Percentiles rank a stretch among this genome's conserved stretches.
Conservation (phyloP, 2,113 vertebrate species). For the Acinonyx jubatus region DNA sequence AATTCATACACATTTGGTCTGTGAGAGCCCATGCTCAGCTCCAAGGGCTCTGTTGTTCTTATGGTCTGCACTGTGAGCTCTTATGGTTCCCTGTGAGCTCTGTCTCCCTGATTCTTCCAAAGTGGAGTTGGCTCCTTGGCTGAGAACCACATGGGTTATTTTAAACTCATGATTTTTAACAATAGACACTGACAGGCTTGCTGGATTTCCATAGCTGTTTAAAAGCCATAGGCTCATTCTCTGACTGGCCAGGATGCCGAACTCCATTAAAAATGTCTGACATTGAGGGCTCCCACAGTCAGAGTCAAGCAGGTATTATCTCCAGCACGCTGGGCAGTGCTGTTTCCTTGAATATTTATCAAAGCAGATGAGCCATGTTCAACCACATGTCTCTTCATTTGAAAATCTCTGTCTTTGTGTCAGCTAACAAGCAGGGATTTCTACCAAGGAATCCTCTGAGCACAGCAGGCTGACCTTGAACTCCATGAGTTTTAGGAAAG, state of each 20-base stretch:
- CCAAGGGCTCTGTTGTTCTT: not conserved
- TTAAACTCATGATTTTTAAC: conserved; percentile 49
- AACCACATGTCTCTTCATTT: not conserved
- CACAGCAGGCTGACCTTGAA: conserved; percentile 44
- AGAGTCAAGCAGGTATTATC: not conserved
- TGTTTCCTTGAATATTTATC: not conserved
- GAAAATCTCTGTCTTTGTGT: conserved; percentile 40
- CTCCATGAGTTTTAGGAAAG: conserved; percentile 22
- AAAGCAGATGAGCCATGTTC: not conserved
- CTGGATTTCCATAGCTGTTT: not conserved
- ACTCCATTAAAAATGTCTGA: not conserved
- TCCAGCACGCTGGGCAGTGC: not conserved
- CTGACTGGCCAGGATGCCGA: not conserved
- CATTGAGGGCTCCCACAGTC: not conserved
- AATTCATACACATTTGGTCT: rapidly evolving
- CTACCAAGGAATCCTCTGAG: conserved; percentile 3
- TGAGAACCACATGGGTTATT: conserved; percentile 26
- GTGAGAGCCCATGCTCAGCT: not conserved
- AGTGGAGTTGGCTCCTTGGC: not conserved
- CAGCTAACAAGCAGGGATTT: conserved; percentile 2
- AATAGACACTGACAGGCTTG: not conserved
- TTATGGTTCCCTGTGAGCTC: not conserved
- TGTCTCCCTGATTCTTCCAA: not conserved
- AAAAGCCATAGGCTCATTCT: not conserved
- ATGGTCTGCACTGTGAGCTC: rapidly evolving